Percentiles rank a stretch among this genome's conserved stretches.
Evolutionary conservation across 2,113 vertebrate species (phyloP).

Genomic region (Pterocles gutturalis): DNA sequence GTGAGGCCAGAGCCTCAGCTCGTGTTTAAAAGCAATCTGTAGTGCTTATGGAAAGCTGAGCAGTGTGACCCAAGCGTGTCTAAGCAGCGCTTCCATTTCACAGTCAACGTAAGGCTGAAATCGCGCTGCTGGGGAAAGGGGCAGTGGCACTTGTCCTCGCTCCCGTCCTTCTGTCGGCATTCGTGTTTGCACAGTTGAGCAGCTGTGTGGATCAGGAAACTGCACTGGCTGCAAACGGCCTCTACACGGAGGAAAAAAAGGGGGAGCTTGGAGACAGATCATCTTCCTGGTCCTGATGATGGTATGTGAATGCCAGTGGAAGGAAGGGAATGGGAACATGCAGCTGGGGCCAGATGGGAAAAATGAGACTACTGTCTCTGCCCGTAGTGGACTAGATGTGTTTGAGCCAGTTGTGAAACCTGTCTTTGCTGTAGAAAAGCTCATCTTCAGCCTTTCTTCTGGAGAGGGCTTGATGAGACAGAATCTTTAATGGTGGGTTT

Average conservation of each 20-base stretch:
- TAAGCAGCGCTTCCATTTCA: neutral
- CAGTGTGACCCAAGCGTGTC: neutral
- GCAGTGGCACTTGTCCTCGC: fast-evolving
- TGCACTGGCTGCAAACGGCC: neutral
- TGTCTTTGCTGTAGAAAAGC: neutral
- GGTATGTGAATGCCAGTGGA: neutral
- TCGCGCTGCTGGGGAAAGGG: neutral
- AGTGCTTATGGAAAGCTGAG: neutral
- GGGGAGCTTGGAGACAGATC: neutral
- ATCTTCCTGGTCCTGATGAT: neutral
- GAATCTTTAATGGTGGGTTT: neutral
- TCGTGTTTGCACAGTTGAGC: fast-evolving
- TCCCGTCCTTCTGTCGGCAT: neutral
- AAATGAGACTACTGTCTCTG: neutral
- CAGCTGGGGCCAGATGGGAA: neutral
- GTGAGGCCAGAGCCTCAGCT: neutral
- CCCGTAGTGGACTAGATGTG: neutral
- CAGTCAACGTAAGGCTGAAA: fast-evolving
- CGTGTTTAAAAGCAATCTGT: neutral
- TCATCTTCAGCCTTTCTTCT: neutral
- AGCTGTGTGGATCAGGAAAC: neutral
- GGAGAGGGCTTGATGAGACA: neutral
- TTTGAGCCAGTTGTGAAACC: neutral
- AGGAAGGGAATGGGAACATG: neutral
- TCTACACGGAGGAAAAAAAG: neutral